Base-by-base conservation (phyloP, 1,140 invertebrate genomes). In the Calliopsis andreniformis region DNA sequence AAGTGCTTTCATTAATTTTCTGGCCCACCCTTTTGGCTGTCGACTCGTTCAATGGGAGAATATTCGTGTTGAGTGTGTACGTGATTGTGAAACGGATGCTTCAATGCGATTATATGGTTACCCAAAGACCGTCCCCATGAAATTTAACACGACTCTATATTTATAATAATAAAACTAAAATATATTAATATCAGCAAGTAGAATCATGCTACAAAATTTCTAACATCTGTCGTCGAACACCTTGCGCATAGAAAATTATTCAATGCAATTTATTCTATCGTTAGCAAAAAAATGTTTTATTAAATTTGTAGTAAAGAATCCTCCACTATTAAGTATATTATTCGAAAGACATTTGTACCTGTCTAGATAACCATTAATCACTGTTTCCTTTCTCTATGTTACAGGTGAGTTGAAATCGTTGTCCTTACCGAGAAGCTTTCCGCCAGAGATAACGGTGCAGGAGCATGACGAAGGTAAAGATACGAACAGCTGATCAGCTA, bases 391-490 rank as follows among this genome's bases (percentile, higher is more conserved):
- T 53, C 76, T 64, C 85, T 91, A 47, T 87, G 78, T 92, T 92
- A 30, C 87, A 93, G 92, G 92, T 93, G 91, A 93, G 92, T 92
- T 88, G 18, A 93, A 92, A 78, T 92, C 92, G 64, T 78, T 92
- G 83, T 93, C 92, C n/a, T 83, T 93, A 61, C 92, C 92, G n/a
- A 85, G 92, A 73, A 89, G 87, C 64, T 92, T 91, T 78, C 89
- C 89, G 51, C 90, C 89, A 16, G 86, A 89, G 63, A 77, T 77
- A 66, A 69, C 85, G 45, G 51, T 79, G 58, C 53, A 85, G 23
- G 80, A 84, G 30, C 25, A 75, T 71, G 83, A 87, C 76, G 75
- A 88, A 90, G 89, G 89, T 90, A 91, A 88, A 83, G 68, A 43
- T 53, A 45, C 6, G 14, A 42, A 12, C 75, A 79, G 32, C 23